These are phyloP conservation scores for Eupsittula cactorum DNA, from an alignment of 2,113 vertebrate species.

Conservation along the genomic window DNA sequence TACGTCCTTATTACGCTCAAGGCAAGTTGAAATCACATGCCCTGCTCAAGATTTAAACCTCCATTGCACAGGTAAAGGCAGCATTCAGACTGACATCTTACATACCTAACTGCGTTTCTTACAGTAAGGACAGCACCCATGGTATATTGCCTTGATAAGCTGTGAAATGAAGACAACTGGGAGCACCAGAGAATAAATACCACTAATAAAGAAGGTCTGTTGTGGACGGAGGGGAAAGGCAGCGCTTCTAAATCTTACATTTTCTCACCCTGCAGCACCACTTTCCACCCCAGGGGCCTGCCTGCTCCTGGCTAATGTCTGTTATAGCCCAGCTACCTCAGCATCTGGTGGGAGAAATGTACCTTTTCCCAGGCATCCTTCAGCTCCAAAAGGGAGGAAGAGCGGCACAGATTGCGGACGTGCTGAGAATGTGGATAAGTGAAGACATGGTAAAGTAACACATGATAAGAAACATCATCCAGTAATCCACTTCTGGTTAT, in stretches of 20 bases:
- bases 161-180: slow-evolving; percentile 3
- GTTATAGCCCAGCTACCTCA: not conserved
- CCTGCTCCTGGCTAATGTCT: no score
- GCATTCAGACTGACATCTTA: slow-evolving; percentile 55
- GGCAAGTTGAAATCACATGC: slow-evolving; percentile 49
- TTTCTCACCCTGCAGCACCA: not conserved
- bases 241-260: not conserved
- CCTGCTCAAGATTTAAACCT: slow-evolving; percentile 63
- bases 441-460: not conserved
- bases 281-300: not conserved
- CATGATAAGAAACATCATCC: not conserved
- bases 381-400: not conserved
- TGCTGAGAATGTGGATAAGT: not conserved
- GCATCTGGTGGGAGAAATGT: not conserved
- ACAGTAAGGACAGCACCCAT: not conserved
- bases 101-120: slow-evolving; percentile 1
- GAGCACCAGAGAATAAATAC: not conserved
- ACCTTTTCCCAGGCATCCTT: not conserved
- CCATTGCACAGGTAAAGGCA: not conserved
- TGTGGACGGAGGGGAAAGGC: not conserved
- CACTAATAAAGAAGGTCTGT: not conserved
- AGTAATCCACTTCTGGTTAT: not conserved
- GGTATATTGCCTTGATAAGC: slow-evolving; percentile 22
- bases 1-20: slow-evolving; percentile 62
- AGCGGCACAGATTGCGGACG: not conserved